phyloP scores from a whole-genome alignment of 2,888 invertebrate genomes.

The Scaptomyza flava region DNA sequence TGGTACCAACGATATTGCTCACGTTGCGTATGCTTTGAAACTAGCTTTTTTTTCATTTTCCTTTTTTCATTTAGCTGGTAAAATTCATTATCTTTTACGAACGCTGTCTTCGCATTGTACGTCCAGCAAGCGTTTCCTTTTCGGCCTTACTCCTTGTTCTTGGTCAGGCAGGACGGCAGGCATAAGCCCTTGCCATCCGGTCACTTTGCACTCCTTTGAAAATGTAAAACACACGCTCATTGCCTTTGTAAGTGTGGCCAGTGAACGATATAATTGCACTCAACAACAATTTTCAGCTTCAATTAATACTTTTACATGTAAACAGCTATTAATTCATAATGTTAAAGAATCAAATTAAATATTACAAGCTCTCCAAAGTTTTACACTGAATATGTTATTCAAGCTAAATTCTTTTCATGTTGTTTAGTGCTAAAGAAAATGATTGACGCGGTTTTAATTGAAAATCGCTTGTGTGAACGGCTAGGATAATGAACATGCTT shows the following conservation, averaged over 20 bases:
- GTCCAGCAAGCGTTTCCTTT: constrained; percentile 20
- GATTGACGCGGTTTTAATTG: constrained; percentile 51
- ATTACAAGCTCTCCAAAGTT: background rate
- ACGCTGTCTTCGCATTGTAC: constrained; percentile 15
- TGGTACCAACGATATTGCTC: constrained; percentile 18
- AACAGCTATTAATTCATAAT: background rate
- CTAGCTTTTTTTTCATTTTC: constrained; percentile 21
- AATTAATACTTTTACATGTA: background rate
- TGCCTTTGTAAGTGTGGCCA: constrained; percentile 51
- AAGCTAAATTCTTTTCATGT: background rate
- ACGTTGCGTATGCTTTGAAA: constrained; percentile 39
- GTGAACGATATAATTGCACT: constrained; percentile 51
- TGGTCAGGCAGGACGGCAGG: constrained; percentile 5
- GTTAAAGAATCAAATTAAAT: background rate
- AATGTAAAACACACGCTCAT: constrained; percentile 56
- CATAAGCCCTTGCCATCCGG: constrained; percentile 36
- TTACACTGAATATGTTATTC: background rate
- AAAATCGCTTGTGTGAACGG: constrained; percentile 15
- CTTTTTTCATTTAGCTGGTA: constrained; percentile 53
- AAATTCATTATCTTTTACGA: constrained; percentile 53
- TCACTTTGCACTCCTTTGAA: constrained; percentile 36
- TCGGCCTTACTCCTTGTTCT: constrained; percentile 25
- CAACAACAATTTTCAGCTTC: constrained; percentile 13
- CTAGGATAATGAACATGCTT: constrained; percentile 16
- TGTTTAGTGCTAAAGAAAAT: background rate